phyloP scores from a whole-genome alignment of 2,888 invertebrate genomes.

The Nebria salina region DNA sequence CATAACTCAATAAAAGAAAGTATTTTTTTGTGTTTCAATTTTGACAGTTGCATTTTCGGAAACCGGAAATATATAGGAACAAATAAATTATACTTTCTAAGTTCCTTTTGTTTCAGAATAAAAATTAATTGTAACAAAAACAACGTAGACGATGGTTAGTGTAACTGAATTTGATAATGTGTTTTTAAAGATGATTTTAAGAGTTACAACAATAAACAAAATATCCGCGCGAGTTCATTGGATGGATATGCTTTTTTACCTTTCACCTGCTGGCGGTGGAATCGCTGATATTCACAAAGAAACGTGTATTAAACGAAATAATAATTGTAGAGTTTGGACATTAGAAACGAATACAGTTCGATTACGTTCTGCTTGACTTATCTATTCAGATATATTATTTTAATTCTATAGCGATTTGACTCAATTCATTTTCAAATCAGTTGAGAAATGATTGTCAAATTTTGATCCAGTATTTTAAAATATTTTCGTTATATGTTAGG shows the following conservation, averaged over 20 bases:
- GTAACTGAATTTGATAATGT: background rate
- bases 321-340: slow-evolving; percentile 22
- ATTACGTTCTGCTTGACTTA: slow-evolving; percentile 31
- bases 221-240: background rate
- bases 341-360: slow-evolving; percentile 28
- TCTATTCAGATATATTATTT: slow-evolving; percentile 8
- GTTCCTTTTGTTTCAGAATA: background rate
- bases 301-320: slow-evolving; percentile 19
- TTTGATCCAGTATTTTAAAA: background rate
- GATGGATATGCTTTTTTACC: background rate
- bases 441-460: background rate
- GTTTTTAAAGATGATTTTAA: background rate
- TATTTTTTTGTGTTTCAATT: background rate
- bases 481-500: background rate
- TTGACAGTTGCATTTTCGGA: background rate
- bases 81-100: background rate
- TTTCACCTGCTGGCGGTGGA: background rate
- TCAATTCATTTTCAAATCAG: background rate
- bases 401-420: background rate
- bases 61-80: background rate
- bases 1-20: background rate
- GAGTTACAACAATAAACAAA: background rate
- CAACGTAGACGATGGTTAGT: background rate
- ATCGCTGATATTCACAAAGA: background rate
- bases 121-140: background rate